A percentile compares a stretch with the other conserved stretches of the same genome.
phyloP scores from a whole-genome alignment of 1,140 invertebrate species.

The Drosophila virilis region DNA sequence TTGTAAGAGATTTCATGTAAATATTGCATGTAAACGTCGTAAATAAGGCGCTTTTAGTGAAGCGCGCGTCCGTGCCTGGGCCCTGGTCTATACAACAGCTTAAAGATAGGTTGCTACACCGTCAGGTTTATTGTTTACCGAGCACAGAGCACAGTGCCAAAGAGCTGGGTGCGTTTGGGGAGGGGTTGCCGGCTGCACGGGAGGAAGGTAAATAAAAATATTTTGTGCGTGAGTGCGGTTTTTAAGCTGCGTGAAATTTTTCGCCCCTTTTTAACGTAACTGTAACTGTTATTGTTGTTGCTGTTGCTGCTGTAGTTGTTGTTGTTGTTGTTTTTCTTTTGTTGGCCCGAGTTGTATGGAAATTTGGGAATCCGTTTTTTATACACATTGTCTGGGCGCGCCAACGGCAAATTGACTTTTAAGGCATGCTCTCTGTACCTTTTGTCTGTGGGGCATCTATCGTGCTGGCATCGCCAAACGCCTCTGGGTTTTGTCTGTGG shows the following conservation, averaged over 20 bases:
- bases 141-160: conserved; percentile 35
- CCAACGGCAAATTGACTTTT: conserved; percentile 79
- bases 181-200: background rate
- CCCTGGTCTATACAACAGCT: conserved; percentile 15
- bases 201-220: conserved; percentile 78
- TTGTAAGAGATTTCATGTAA: conserved; percentile 81
- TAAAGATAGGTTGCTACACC: conserved; percentile 2
- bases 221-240: conserved; percentile 82
- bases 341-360: conserved; percentile 57
- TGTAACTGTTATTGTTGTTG: conserved; percentile 21
- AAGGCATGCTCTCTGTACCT: conserved; percentile 53
- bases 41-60: conserved; percentile 81
- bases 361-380: conserved; percentile 70
- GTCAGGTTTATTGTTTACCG: conserved; percentile 71
- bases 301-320: conserved; percentile 19
- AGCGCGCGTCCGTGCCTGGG: conserved; percentile 9
- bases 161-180: background rate
- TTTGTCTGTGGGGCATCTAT: conserved; percentile 57
- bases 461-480: conserved; percentile 46
- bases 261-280: conserved; percentile 37
- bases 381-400: conserved; percentile 68
- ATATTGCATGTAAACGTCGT: conserved; percentile 80
- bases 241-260: conserved; percentile 80
- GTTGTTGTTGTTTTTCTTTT: conserved; percentile 33
- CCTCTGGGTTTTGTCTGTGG: conserved; percentile 57